Conservation (phyloP, 2,113 vertebrate species). For the Lethenteron reissneri region DNA sequence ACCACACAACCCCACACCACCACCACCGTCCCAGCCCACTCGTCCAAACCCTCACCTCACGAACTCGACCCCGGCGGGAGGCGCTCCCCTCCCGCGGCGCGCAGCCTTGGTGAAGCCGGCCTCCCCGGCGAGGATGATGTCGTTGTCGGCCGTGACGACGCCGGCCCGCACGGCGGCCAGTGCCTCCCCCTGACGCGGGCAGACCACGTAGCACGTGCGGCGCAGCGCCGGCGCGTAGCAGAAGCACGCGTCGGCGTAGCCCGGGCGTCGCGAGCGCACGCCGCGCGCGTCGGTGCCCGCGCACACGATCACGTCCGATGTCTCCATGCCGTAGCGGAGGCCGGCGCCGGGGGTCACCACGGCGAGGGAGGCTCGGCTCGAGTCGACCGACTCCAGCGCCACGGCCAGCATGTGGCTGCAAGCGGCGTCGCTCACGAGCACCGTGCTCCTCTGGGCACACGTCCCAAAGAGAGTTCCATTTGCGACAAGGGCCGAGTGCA, state of each 20-base stretch:
- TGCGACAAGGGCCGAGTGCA: no score
- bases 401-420: conserved; percentile 34
- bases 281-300: conserved; percentile 56
- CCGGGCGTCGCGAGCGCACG: conserved; percentile 54
- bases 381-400: conserved; percentile 24
- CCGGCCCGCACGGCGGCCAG: conserved; percentile 56
- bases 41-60: no score
- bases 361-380: conserved; percentile 27
- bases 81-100: no score
- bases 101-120: no score
- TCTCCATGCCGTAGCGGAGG: conserved; percentile 87
- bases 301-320: conserved; percentile 64
- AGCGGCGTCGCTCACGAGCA: conserved; percentile 38
- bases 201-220: conserved; percentile 66
- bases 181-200: conserved; percentile 60
- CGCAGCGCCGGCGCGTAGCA: conserved; percentile 46
- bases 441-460: conserved; percentile 29
- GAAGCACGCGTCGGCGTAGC: conserved; percentile 62
- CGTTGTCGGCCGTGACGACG: conserved; percentile 58
- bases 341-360: conserved; percentile 9
- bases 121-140: conserved; percentile 66
- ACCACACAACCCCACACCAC: no score
- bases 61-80: no score
- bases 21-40: no score
- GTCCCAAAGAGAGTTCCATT: no score